phyloP scores from a whole-genome alignment of 2,797 vertebrate species.

The Heteromormyrus szaboi region DNA sequence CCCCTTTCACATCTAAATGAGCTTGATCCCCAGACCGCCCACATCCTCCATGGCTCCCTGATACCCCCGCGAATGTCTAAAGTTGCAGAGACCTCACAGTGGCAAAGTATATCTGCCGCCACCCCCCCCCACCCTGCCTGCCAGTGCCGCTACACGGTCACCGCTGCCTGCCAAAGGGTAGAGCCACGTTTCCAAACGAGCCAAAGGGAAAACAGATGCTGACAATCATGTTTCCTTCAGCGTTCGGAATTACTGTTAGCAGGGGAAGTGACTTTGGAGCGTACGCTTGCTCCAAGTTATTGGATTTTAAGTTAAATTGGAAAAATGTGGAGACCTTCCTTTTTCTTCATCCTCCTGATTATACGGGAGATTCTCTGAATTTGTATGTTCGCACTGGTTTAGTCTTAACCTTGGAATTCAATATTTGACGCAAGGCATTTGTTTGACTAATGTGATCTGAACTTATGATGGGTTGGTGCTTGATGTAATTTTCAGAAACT shows the following conservation, averaged over 20 bases:
- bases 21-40: neutral
- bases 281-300: constrained; percentile 45
- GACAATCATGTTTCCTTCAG: constrained; percentile 41
- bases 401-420: constrained; percentile 5
- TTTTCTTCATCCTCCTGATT: constrained; percentile 2
- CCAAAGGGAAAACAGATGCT: constrained; percentile 55
- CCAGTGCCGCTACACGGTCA: neutral
- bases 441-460: neutral
- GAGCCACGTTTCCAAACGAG: constrained; percentile 34
- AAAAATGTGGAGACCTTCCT: constrained; percentile 40
- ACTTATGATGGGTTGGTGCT: neutral
- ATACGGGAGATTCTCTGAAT: neutral
- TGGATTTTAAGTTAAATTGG: constrained; percentile 46
- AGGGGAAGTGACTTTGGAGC: constrained; percentile 40
- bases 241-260: constrained; percentile 34
- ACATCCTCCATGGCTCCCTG: neutral
- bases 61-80: neutral
- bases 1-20: neutral
- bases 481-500: neutral
- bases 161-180: constrained; percentile 38
- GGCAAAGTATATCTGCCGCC: neutral
- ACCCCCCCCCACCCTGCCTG: neutral
- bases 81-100: neutral
- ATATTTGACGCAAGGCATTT: constrained; percentile 5
- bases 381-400: neutral